Evolutionary conservation across 2,888 invertebrate species (phyloP), one percentile per base, ranked within the genome.

Genomic region (Clivina fossor): DNA sequence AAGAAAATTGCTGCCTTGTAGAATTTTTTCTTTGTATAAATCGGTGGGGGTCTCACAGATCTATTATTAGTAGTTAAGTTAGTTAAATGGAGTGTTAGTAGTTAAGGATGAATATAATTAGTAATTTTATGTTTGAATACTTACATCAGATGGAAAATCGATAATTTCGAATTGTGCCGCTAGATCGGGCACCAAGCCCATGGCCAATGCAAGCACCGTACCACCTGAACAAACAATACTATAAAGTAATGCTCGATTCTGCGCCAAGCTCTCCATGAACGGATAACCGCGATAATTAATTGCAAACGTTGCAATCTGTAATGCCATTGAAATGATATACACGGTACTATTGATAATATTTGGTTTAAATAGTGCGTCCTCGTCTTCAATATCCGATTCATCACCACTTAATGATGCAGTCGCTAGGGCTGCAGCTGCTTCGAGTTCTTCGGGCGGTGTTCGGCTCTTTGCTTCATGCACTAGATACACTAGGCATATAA

Each of bases 281-380:
- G 99, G 99, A 72, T 93, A 89, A 4, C 99, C 99, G 96, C 97
- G 71, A 11, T 99, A 99, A 76, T 99, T 99, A 57, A 99, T 94
- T 55, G 96, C 97, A 76, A 99, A 99, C 8, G 99, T 99, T 1
- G 95, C 93, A 62, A 99, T 88, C 79, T 99, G 99, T 59, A 99
- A 78, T 11, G 96, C 88, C 86, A 98, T 89, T 1, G 97, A 96
- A 67, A 99, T 95, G 57, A 99, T 91, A 71, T 99, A 99, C 9
- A 99, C 97, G 0, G 97, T 96, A 68, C 96, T 95, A 74, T 99
- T 99, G 30, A 99, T 82, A 58, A 99, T 81, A 71, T 91, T 95
- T 4, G 98, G 94, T 65, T 90, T 85, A 74, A 98, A 99, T 63
- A 86, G 84, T 51, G 84, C 83, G 57, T 93, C 90, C 65, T 91